Evolutionary conservation across 2,113 vertebrate species (phyloP), one percentile per base, ranked within the genome.

Genomic region (Mesoclemmys tuberculata): DNA sequence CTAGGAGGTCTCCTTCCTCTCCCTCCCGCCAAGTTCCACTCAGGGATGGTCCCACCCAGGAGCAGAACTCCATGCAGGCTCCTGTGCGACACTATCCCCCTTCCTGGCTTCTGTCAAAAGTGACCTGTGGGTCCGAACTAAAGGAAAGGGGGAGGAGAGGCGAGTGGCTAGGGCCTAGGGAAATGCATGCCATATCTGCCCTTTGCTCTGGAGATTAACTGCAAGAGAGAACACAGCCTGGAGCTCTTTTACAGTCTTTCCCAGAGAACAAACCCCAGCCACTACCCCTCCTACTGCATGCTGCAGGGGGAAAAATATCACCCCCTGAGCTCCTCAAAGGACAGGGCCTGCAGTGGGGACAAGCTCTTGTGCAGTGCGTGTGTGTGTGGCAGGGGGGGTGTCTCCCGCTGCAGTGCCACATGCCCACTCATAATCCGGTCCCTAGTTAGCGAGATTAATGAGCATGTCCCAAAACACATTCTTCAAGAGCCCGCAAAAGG

Each of bases 401-500:
- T 8, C 31, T 31, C 71, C 9, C n/a, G 24, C 22, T 44, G 38
- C 10, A 24, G 1, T 5, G 10, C 0, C 0, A 19, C 16, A n/a
- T 55, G 90, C 68, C 86, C 44, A 54, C 4, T 48, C 77, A 92
- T 31, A 87, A 85, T 8, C 2, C 7, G 81, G 89, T 51, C 29
- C 56, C 46, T 35, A 48, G 26, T 31, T 56, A 55, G 29, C 21
- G 75, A 83, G 77, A 87, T 38, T 21, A 1, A 87, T 41, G 16
- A 1, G 2, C 88, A 58, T 80, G 51, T 7, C 58, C 64, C 41
- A 51, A 5, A 13, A 54, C 58, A 24, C 48, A 22, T 85, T 64
- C 8, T 71, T 41, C 86, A 19, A 56, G n/a, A 8, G 41, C 10
- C 24, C 38, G 27, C 19, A 12, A 26, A 74, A 41, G 38, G 38